Percentiles rank a stretch among this genome's conserved stretches.
phyloP scores from a whole-genome alignment of 1,140 invertebrate species.

The Ceratina australensis region DNA sequence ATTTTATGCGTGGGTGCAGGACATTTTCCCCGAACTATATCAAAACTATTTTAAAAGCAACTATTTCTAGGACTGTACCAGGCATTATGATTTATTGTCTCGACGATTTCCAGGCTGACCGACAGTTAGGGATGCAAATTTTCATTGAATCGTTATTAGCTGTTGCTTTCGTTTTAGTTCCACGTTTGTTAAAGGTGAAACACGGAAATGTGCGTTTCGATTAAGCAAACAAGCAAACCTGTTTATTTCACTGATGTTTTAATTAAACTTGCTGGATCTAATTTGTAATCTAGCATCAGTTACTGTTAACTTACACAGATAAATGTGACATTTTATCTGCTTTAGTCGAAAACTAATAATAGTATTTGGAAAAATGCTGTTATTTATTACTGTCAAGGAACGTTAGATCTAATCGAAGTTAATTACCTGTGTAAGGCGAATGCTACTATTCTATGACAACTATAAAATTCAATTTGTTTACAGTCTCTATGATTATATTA shows the following conservation, averaged over 20 bases:
- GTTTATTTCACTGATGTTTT: not conserved
- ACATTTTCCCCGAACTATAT: no score
- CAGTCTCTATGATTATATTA: not conserved
- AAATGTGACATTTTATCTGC: not conserved
- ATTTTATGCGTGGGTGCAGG: no score
- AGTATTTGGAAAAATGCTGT: not conserved
- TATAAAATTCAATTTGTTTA: slow-evolving; percentile 1
- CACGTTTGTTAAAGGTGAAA: not conserved
- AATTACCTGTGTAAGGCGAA: slow-evolving; percentile 26
- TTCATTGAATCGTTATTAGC: not conserved
- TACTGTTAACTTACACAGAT: slow-evolving; percentile 24
- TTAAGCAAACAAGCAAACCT: slow-evolving; percentile 47
- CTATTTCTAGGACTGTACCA: no score
- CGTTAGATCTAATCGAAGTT: not conserved
- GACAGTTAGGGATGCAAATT: no score
- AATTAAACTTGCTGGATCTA: not conserved
- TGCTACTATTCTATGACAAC: not conserved
- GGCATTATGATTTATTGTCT: no score
- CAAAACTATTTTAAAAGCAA: no score
- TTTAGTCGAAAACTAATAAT: not conserved
- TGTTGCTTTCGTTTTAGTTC: not conserved
- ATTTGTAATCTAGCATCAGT: not conserved
- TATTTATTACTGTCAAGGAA: no score
- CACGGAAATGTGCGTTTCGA: not conserved
- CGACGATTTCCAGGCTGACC: no score